Conservation (phyloP, 2,113 vertebrate species). For the Haemorhous mexicanus region DNA sequence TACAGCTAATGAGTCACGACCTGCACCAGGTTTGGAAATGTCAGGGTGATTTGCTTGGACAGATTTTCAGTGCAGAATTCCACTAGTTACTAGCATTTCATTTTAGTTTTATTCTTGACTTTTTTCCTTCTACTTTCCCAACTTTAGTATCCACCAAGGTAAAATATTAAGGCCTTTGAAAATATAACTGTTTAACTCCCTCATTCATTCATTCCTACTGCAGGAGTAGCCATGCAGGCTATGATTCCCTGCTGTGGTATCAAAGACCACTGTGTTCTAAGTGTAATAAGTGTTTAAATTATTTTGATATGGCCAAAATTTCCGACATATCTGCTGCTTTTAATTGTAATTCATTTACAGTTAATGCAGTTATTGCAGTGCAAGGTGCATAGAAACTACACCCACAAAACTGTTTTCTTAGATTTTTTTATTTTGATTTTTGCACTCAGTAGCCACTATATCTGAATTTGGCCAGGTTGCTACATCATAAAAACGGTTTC, state of each 20-base stretch:
- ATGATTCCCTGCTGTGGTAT: background rate
- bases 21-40: background rate
- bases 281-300: background rate
- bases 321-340: background rate
- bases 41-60: background rate
- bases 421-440: background rate
- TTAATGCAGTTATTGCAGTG: background rate
- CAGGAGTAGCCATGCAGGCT: background rate
- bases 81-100: background rate
- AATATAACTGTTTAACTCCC: background rate
- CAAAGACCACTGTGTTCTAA: background rate
- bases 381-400: background rate
- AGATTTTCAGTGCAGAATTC: background rate
- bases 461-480: background rate
- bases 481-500: background rate
- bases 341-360: background rate
- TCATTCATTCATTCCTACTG: background rate
- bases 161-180: background rate
- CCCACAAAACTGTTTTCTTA: background rate
- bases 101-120: background rate
- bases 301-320: background rate
- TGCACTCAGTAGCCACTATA: background rate
- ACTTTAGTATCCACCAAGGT: background rate
- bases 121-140: background rate
- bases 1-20: background rate